These are phyloP conservation scores for Lasiurus borealis DNA, from an alignment of 2,113 vertebrate species.

Conservation along the genomic window DNA sequence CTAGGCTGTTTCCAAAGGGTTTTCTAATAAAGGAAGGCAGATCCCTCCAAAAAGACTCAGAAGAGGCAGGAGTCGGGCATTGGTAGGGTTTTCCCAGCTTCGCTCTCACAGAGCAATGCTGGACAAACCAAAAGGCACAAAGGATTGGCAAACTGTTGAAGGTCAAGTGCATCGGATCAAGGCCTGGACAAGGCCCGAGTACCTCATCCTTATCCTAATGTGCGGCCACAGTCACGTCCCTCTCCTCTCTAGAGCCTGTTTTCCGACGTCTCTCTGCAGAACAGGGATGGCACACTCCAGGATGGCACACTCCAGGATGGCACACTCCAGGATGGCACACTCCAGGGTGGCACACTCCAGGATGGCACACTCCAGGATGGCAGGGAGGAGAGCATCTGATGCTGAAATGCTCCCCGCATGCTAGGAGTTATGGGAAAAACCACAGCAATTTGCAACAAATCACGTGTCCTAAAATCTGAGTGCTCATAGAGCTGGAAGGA, in stretches of 20 bases:
- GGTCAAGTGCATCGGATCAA: neutral
- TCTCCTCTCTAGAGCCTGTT: neutral
- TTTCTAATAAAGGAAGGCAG: neutral
- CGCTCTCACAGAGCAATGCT: neutral
- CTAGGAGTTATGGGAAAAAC: neutral
- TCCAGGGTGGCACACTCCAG: rapidly evolving
- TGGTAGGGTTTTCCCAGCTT: neutral
- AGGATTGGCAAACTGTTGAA: neutral
- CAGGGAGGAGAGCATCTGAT: neutral
- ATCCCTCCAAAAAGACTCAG: neutral
- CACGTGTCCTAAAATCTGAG: neutral
- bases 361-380: rapidly evolving
- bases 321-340: rapidly evolving
- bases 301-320: rapidly evolving
- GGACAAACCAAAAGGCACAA: neutral
- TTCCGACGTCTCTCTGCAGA: neutral
- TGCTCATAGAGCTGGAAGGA: neutral
- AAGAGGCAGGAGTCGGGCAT: neutral
- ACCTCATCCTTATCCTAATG: neutral
- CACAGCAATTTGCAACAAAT: rapidly evolving
- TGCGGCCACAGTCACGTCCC: neutral
- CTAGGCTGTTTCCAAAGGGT: no score
- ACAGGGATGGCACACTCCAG: neutral
- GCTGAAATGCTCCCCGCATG: neutral
- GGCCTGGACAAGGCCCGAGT: neutral